Base-by-base conservation (phyloP, 1,140 invertebrate species). In the Oryzaephilus surinamensis region DNA sequence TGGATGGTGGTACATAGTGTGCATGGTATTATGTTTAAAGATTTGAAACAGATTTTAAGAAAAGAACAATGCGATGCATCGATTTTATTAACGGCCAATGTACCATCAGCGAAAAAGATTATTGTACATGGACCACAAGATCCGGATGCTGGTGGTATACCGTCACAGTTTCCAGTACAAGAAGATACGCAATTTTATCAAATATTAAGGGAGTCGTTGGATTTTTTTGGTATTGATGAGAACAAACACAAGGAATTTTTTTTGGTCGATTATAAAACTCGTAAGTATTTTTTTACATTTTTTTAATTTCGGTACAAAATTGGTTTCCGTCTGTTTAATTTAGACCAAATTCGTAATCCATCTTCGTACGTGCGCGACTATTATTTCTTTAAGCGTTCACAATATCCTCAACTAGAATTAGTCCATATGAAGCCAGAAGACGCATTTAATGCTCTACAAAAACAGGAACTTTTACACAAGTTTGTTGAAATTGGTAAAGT, bases 21-120 rank as follows among this genome's bases (percentile, higher is more conserved):
- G 0, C 93, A 98, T 60, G 96, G 95, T 23, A 94, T 99, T 39
- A 96, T 97, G 80, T 97, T 99, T 53, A 99, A 99, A 68, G 97
- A 99, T 66, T 67, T 99, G 8, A 99, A 99, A 57, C 95, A 99
- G 69, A 97, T 97, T 41, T 65, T 99, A 39, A 75, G 96, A 40
- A 99, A 99, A 61, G 96, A 99, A 62, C 97, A 99, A 60, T 98
- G 95, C 61, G 96, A 99, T 67, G 91, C 94, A 0, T 94, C 92
- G 0, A 86, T 99, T 45, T 67, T 99, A 31, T 71, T 99, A 1
- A 99, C 95, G 2, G 96, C 96, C 0, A 98, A 99, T 72, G 93
- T 99, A 16, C 95, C 96, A 0, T 94, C 92, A 6, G 93, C 96
- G 4, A 99, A 99, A 61, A 99, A 98, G 67, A 95, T 99, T 44